These are phyloP conservation scores for Tetheella fluctuosa DNA, from an alignment of 2,888 invertebrate genomes.

Conservation along the genomic window DNA sequence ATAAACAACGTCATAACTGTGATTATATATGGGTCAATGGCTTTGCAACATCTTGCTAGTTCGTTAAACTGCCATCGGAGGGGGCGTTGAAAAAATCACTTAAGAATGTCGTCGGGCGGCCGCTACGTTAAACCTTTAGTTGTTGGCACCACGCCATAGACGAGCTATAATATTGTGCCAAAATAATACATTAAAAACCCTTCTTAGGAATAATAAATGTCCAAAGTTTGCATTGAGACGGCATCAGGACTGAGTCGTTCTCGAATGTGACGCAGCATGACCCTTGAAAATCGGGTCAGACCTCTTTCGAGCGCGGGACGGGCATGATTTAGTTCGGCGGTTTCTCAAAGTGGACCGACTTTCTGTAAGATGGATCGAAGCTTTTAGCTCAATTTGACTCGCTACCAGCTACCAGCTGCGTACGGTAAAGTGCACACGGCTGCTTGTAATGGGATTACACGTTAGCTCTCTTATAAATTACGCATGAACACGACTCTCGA, in stretches of 20 bases:
- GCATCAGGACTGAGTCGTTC: slow-evolving; percentile 46
- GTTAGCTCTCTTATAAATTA: slow-evolving; percentile 62
- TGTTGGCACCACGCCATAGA: slow-evolving; percentile 70
- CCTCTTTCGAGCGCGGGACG: slow-evolving; percentile 53
- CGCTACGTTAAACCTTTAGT: slow-evolving; percentile 76
- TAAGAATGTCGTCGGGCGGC: slow-evolving; percentile 67
- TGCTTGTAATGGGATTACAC: slow-evolving; percentile 60
- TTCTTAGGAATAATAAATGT: slow-evolving; percentile 66
- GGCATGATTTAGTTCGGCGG: slow-evolving; percentile 70
- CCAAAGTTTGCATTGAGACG: slow-evolving; percentile 60
- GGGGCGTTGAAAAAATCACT: slow-evolving; percentile 75
- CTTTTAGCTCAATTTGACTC: slow-evolving; percentile 77
- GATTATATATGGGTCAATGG: slow-evolving; percentile 73
- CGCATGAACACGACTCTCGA: slow-evolving; percentile 41
- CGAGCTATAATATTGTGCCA: slow-evolving; percentile 69
- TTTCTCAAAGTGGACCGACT: slow-evolving; percentile 74
- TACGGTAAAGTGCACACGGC: slow-evolving; percentile 59
- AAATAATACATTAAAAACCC: slow-evolving; percentile 79
- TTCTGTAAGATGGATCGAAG: slow-evolving; percentile 75
- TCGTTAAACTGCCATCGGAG: slow-evolving; percentile 69
- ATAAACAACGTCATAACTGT: slow-evolving; percentile 70
- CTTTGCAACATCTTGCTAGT: slow-evolving; percentile 74
- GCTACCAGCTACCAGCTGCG: slow-evolving; percentile 53
- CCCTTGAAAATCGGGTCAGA: slow-evolving; percentile 70
- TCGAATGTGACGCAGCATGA: slow-evolving; percentile 51